phyloP scores from a whole-genome alignment of 2,113 vertebrate genomes.

The Ctenomys sociabilis region DNA sequence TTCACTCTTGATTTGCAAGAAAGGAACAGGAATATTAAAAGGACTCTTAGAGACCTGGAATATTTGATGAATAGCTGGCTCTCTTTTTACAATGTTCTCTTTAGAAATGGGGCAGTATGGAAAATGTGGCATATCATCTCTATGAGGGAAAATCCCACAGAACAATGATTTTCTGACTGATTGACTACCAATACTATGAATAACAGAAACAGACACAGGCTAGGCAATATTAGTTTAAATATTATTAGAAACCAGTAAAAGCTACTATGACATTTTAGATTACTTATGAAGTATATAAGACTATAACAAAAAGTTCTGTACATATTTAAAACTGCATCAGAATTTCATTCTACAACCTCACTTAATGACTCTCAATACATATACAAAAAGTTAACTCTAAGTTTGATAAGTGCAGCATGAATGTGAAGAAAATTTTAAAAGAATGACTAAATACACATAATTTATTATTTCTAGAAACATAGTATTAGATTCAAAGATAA shows the following conservation, averaged over 20 bases:
- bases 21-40: neutral
- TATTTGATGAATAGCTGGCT: conserved; percentile 3
- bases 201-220: neutral
- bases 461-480: conserved; percentile 40
- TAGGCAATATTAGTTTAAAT: neutral
- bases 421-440: conserved; percentile 11
- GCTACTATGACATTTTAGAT: neutral
- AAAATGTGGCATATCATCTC: conserved; percentile 10
- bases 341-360: conserved; percentile 32
- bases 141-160: neutral
- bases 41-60: neutral
- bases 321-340: neutral
- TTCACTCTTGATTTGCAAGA: conserved; percentile 23
- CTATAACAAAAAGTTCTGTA: conserved; percentile 37
- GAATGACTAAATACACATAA: neutral
- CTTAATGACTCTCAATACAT: neutral
- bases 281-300: neutral
- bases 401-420: neutral
- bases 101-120: conserved; percentile 21
- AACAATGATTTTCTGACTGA: conserved; percentile 29
- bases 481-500: conserved; percentile 35
- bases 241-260: conserved; percentile 46
- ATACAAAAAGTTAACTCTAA: neutral
- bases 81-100: conserved; percentile 32
- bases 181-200: neutral